Evolutionary conservation across 2,113 vertebrate species (phyloP).

Genomic region (Gasterosteus nipponicus): DNA sequence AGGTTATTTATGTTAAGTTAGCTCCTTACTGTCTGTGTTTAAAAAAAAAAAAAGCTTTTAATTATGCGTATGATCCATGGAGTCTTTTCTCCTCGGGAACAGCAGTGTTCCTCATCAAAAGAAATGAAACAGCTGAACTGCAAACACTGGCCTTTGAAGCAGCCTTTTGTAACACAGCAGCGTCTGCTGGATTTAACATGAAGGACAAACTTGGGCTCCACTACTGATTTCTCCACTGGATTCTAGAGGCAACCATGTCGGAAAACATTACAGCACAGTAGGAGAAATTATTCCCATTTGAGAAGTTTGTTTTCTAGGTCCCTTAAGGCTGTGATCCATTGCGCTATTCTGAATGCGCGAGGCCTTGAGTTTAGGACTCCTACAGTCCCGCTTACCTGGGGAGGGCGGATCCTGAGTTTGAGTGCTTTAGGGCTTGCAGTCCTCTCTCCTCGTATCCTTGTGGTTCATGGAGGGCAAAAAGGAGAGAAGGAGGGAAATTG

Average conservation of each 20-base stretch:
- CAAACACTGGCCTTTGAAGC: constrained; percentile 35
- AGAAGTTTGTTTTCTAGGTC: constrained; percentile 40
- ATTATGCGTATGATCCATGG: constrained; percentile 6
- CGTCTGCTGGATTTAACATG: constrained; percentile 31
- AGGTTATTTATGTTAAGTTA: background rate
- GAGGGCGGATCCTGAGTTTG: background rate
- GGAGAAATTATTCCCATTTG: constrained; percentile 44
- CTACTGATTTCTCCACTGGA: constrained; percentile 19
- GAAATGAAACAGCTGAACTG: constrained; percentile 22
- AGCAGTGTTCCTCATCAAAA: constrained; percentile 38
- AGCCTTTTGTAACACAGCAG: background rate
- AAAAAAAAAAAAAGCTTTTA: constrained; percentile 1
- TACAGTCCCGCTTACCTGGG: background rate
- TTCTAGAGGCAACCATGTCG: constrained; percentile 1
- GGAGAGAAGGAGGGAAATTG: background rate
- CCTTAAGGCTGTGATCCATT: constrained; percentile 16
- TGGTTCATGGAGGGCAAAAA: background rate
- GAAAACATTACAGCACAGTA: background rate
- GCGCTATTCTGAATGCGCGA: constrained; percentile 19
- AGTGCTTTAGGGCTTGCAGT: background rate
- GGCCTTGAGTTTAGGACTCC: constrained; percentile 1
- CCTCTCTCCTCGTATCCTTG: constrained; percentile 1
- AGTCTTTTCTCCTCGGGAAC: constrained; percentile 20
- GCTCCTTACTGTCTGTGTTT: background rate
- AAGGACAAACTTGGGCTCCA: constrained; percentile 8